Conservation (phyloP, 2,113 vertebrate species). For the Drymodes brunneopygia region DNA sequence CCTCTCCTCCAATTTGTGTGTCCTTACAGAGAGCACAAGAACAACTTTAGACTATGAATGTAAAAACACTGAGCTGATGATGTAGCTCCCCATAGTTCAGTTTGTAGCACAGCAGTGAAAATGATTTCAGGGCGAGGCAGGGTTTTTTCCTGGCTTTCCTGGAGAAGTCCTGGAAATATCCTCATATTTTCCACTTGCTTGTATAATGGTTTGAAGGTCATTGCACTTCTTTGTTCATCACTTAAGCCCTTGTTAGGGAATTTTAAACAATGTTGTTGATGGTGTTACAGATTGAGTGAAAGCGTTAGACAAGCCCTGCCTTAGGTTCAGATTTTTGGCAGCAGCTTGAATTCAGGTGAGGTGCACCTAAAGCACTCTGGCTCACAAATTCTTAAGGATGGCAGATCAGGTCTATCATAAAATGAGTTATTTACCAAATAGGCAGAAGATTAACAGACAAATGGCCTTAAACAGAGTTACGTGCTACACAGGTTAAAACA, state of each 20-base stretch:
- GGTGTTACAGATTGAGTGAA: not conserved
- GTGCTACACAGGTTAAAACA: not conserved
- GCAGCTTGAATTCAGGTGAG: not conserved
- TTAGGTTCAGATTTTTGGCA: not conserved
- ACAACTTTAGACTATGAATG: not conserved
- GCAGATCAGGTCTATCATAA: not conserved
- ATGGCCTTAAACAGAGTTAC: not conserved
- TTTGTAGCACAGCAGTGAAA: not conserved
- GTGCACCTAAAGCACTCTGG: not conserved
- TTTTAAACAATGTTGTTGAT: not conserved
- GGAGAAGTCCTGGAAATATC: not conserved
- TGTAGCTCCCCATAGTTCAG: not conserved
- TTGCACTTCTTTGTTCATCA: not conserved
- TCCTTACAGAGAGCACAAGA: not conserved
- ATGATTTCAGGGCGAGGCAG: rapidly evolving
- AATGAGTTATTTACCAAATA: not conserved
- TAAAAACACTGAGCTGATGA: not conserved
- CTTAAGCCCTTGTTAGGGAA: not conserved
- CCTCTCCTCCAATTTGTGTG: not conserved
- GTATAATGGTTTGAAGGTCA: not conserved
- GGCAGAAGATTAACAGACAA: not conserved
- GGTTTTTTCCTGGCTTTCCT: not conserved
- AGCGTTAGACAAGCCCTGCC: not conserved
- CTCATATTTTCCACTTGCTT: not conserved
- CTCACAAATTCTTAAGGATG: rapidly evolving